Conservation (phyloP, 2,888 invertebrate genomes). For the Oeneis ivallda region DNA sequence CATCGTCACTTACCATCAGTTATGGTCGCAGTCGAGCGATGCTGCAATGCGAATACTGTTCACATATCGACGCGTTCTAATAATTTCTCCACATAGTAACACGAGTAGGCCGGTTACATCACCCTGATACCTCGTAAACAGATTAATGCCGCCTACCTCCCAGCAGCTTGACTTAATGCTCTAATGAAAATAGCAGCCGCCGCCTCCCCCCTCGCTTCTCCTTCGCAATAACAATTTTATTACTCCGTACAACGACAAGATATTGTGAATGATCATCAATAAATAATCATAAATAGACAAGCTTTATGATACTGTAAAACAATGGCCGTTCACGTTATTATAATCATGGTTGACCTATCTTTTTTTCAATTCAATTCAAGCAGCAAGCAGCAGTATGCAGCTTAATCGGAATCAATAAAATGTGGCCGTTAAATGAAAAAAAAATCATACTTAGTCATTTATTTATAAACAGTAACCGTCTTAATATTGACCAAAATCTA, state of each 20-base stretch:
- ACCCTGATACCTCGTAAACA: constrained; percentile 67
- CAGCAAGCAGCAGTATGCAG: background rate
- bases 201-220: constrained; percentile 42
- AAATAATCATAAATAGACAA: constrained; percentile 50
- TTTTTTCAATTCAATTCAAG: background rate
- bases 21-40: too few species aligned
- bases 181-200: constrained; percentile 61
- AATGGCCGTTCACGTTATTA: constrained; percentile 29
- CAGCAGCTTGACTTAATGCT: constrained; percentile 62
- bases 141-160: constrained; percentile 59
- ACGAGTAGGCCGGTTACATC: constrained; percentile 58
- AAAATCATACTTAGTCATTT: background rate
- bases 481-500: too few species aligned
- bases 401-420: background rate
- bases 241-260: constrained; percentile 48
- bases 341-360: constrained; percentile 12
- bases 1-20: too few species aligned
- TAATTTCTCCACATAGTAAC: constrained; percentile 39
- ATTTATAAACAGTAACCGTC: too few species aligned
- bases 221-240: constrained; percentile 54
- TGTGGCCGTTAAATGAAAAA: background rate
- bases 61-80: background rate
- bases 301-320: constrained; percentile 43
- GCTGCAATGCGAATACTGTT: too few species aligned
- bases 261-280: constrained; percentile 51